These are phyloP conservation scores for Myotis brandtii DNA, from an alignment of 2,113 vertebrate species.

Conservation along the genomic window DNA sequence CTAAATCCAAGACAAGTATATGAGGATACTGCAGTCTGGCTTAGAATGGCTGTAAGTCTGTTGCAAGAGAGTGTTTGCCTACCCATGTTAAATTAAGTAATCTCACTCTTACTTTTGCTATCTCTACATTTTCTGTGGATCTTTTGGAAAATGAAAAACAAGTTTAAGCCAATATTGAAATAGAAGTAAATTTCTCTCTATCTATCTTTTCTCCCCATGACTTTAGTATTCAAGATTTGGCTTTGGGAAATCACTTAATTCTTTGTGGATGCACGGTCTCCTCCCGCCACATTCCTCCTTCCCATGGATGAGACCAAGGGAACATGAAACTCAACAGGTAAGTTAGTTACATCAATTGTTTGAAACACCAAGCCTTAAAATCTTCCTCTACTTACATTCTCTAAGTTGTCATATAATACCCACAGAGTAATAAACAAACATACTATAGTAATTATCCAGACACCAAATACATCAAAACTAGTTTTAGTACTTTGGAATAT, in stretches of 20 bases:
- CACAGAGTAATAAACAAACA: not conserved
- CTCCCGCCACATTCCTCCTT: constrained; percentile 74
- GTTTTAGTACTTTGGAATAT: not conserved
- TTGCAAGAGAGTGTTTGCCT: not conserved
- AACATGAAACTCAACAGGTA: constrained; percentile 80
- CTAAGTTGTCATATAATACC: not conserved
- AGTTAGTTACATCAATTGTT: not conserved
- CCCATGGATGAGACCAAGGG: constrained; percentile 67
- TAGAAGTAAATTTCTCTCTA: not conserved
- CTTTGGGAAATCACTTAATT: constrained; percentile 75
- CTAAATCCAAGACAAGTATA: not conserved
- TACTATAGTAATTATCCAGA: not conserved
- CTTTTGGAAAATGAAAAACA: not conserved
- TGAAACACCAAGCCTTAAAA: not conserved
- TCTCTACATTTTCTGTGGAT: not conserved
- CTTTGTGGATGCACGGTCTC: constrained; percentile 73
- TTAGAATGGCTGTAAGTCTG: not conserved
- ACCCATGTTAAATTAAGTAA: not conserved
- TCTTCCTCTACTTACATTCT: constrained; percentile 41
- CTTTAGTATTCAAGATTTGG: constrained; percentile 70
- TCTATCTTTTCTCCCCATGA: not conserved
- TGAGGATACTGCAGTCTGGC: not conserved
- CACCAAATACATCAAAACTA: constrained; percentile 28
- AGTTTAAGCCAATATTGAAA: not conserved
- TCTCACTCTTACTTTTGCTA: not conserved